Conservation (phyloP, 2,797 vertebrate genomes). For the Sebastes diploproa region DNA sequence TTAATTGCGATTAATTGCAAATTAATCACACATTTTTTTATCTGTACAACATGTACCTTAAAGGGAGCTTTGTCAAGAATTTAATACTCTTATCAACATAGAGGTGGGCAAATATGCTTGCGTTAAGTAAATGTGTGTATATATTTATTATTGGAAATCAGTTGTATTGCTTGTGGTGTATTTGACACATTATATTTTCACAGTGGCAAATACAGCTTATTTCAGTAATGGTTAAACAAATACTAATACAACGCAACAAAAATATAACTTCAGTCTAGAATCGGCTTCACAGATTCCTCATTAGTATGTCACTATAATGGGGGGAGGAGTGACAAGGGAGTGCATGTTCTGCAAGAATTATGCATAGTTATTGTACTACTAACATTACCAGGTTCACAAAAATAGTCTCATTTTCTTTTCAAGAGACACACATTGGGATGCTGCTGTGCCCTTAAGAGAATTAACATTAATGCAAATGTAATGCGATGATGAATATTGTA, state of each 20-base stretch:
- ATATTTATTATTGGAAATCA: too few relatives aligned
- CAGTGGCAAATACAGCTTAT: not conserved
- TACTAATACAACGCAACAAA: not conserved
- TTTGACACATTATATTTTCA: not conserved
- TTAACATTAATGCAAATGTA: conserved; percentile 32
- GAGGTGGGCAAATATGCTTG: too few relatives aligned
- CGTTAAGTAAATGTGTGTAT: too few relatives aligned
- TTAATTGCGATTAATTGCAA: too few relatives aligned
- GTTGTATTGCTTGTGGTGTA: not conserved
- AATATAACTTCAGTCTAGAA: not conserved
- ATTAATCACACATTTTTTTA: too few relatives aligned
- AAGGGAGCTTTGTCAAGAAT: too few relatives aligned
- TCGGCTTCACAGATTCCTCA: not conserved
- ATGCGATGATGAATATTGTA: conserved; percentile 33
- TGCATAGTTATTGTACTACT: conserved; percentile 2
- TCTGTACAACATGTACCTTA: too few relatives aligned
- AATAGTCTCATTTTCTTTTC: conserved; percentile 3
- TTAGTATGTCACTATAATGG: not conserved
- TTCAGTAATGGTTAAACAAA: not conserved
- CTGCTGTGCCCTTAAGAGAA: conserved; percentile 1
- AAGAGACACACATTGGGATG: not conserved
- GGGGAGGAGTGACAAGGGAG: not conserved
- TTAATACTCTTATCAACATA: too few relatives aligned
- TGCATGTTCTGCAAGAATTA: not conserved
- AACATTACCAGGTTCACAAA: conserved; percentile 5